Conservation (phyloP, 2,113 vertebrate genomes). For the Mastomys natalensis region DNA sequence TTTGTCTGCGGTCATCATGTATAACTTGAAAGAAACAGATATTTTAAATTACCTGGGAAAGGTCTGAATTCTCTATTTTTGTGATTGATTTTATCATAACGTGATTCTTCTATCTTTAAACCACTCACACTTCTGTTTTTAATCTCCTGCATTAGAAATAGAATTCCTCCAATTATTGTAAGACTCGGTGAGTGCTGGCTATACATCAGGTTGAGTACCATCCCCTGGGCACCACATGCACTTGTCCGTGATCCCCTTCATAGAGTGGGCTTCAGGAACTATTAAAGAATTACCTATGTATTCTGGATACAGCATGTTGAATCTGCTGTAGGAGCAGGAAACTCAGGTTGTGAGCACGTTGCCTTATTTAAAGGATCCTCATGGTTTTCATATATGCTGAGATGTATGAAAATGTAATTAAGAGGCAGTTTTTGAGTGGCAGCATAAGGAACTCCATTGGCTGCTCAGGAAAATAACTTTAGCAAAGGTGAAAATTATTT, state of each 20-base stretch:
- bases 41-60: constrained; percentile 66
- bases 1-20: constrained; percentile 79
- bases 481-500: background rate
- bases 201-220: constrained; percentile 66
- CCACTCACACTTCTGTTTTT: constrained; percentile 67
- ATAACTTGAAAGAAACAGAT: constrained; percentile 74
- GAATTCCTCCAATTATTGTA: constrained; percentile 54
- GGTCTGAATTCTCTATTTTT: constrained; percentile 75
- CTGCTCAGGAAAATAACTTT: background rate
- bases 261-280: constrained; percentile 73
- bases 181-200: constrained; percentile 67
- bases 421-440: background rate
- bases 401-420: background rate
- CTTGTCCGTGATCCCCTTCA: constrained; percentile 64
- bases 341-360: constrained; percentile 18
- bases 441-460: background rate
- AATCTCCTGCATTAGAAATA: constrained; percentile 63
- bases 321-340: constrained; percentile 50
- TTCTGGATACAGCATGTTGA: constrained; percentile 57
- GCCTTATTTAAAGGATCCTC: constrained; percentile 52
- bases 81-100: constrained; percentile 62
- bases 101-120: constrained; percentile 70
- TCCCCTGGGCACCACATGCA: constrained; percentile 67
- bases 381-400: constrained; percentile 35
- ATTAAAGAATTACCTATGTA: constrained; percentile 73